Conservation (phyloP, 2,797 vertebrate species). For the Anableps anableps region DNA sequence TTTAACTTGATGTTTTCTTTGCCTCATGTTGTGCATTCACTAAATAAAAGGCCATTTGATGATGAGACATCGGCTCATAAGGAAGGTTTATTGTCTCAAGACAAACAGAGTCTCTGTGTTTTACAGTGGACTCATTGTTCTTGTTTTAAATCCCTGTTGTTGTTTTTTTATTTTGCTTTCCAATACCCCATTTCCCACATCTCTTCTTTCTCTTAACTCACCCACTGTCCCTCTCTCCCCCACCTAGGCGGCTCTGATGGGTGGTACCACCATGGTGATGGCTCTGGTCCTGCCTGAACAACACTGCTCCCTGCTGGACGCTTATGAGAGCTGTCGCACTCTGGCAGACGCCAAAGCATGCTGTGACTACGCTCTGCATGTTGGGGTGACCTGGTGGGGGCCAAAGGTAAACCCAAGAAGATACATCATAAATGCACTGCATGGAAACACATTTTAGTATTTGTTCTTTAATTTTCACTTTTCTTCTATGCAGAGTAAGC, state of each 20-base stretch:
- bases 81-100: slow-evolving; percentile 31
- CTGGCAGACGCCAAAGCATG: slow-evolving; percentile 93
- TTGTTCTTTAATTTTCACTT: neutral
- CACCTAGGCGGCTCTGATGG: slow-evolving; percentile 91
- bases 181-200: neutral
- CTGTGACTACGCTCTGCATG: slow-evolving; percentile 79
- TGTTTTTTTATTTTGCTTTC: slow-evolving; percentile 19
- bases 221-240: slow-evolving; percentile 18
- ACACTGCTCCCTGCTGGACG: slow-evolving; percentile 92
- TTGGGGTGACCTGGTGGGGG: slow-evolving; percentile 78
- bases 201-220: slow-evolving; percentile 2
- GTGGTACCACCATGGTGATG: slow-evolving; percentile 95
- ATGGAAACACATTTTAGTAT: neutral
- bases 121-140: slow-evolving; percentile 54
- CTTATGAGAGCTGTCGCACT: slow-evolving; percentile 90
- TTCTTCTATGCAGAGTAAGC: neutral
- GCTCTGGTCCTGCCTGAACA: slow-evolving; percentile 91
- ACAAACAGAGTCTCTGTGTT: slow-evolving; percentile 40
- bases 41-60: slow-evolving; percentile 22
- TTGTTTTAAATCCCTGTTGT: slow-evolving; percentile 29
- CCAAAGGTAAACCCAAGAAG: slow-evolving; percentile 60
- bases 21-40: neutral
- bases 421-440: neutral
- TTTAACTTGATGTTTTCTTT: slow-evolving; percentile 6
- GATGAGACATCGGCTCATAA: slow-evolving; percentile 41